Percentiles rank a stretch among this genome's conserved stretches.
Conservation (phyloP, 2,113 vertebrate species). For the Aphyosemion australe region DNA sequence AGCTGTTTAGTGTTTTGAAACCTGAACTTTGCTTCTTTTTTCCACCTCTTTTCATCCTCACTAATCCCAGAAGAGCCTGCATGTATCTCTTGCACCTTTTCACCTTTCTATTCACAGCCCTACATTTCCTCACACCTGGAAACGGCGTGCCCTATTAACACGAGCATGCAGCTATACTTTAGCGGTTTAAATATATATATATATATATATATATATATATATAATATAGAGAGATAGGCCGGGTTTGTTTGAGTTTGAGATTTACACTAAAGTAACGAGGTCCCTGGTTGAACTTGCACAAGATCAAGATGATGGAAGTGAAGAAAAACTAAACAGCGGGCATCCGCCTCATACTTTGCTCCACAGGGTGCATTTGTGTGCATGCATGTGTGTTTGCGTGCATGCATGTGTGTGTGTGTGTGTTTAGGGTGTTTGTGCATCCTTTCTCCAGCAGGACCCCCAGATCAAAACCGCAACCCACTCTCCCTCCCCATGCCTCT, state of each 20-base stretch:
- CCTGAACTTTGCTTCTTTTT: neutral
- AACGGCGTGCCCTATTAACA: constrained; percentile 4
- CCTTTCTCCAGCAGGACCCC: constrained; percentile 79
- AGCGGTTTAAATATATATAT: neutral
- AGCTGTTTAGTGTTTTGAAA: neutral
- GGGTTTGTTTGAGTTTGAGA: constrained; percentile 38
- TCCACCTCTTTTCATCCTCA: constrained; percentile 6
- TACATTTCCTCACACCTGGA: neutral
- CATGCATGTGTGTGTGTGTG: constrained; percentile 37
- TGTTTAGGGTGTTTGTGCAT: constrained; percentile 69
- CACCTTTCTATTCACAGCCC: constrained; percentile 14
- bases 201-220: no score
- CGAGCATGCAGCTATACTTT: constrained; percentile 9
- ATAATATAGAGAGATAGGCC: neutral
- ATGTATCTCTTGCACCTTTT: constrained; percentile 1
- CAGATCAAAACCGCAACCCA: constrained; percentile 80
- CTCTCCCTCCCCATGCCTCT: constrained; percentile 71
- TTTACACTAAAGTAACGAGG: constrained; percentile 53
- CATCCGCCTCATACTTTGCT: constrained; percentile 62
- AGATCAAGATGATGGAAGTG: constrained; percentile 63
- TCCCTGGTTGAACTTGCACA: constrained; percentile 63
- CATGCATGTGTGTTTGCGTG: constrained; percentile 1
- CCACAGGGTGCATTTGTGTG: constrained; percentile 63
- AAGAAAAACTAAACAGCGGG: constrained; percentile 70
- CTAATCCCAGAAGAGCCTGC: neutral